phyloP scores from a whole-genome alignment of 35 echinoderm and acorn worm species.

The Nesometra sesokonis region DNA sequence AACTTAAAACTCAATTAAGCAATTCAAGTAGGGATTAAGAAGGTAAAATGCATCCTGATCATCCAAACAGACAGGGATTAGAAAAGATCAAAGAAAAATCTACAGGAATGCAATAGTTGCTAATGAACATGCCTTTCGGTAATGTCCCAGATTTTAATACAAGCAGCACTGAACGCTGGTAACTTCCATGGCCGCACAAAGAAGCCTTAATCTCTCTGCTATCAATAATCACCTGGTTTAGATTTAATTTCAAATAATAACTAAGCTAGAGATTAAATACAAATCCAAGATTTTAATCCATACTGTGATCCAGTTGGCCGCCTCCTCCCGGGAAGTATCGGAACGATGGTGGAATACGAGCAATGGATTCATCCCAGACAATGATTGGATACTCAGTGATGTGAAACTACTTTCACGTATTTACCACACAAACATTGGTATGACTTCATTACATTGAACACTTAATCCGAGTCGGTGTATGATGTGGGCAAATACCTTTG shows the following conservation, averaged over 20 bases:
- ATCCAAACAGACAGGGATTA: neutral
- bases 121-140: neutral
- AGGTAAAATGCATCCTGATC: neutral
- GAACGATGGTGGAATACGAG: neutral
- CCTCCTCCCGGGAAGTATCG: neutral
- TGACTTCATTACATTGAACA: no score
- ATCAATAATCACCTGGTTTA: neutral
- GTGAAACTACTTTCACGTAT: neutral
- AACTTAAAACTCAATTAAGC: neutral
- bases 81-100: neutral
- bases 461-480: no score
- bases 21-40: neutral
- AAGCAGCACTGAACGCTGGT: neutral
- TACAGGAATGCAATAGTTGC: neutral
- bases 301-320: neutral
- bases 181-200: neutral
- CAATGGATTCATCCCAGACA: neutral
- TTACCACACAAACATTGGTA: no score
- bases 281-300: neutral
- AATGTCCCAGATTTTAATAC: neutral
- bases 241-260: neutral
- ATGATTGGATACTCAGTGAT: neutral
- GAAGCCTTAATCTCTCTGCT: neutral
- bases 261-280: neutral
- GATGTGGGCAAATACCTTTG: no score